These are phyloP conservation scores for Tricholauxania praeusta DNA, from an alignment of 2,888 invertebrate species.

Conservation along the genomic window DNA sequence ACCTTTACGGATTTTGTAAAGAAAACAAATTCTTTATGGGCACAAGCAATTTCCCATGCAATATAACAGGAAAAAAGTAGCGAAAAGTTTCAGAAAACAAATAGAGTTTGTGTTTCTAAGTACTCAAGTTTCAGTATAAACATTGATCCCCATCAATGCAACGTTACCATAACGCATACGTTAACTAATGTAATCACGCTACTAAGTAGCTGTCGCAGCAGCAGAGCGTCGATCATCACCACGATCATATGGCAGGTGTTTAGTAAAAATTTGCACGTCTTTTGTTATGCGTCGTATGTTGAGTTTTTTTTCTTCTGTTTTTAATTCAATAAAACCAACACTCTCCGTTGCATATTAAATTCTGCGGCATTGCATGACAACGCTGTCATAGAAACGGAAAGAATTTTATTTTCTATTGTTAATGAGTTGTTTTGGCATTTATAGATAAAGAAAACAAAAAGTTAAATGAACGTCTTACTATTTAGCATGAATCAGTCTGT, in stretches of 20 bases:
- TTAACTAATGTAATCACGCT: too few relatives aligned
- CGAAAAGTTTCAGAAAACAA: too few relatives aligned
- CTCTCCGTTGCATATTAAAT: slow-evolving; percentile 21
- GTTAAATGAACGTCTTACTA: slow-evolving; percentile 1
- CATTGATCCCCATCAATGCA: too few relatives aligned
- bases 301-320: neutral
- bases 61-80: too few relatives aligned
- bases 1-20: too few relatives aligned
- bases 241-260: neutral
- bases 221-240: too few relatives aligned
- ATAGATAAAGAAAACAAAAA: neutral
- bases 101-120: too few relatives aligned
- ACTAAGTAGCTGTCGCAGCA: too few relatives aligned
- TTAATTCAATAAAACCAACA: slow-evolving; percentile 5
- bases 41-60: too few relatives aligned
- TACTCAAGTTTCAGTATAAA: too few relatives aligned
- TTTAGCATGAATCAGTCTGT: slow-evolving; percentile 14
- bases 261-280: slow-evolving; percentile 26
- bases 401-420: slow-evolving; percentile 25
- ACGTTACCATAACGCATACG: too few relatives aligned
- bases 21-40: too few relatives aligned
- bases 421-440: slow-evolving; percentile 27
- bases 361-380: neutral
- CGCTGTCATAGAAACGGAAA: neutral
- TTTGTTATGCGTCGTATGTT: slow-evolving; percentile 2